Base-by-base conservation (phyloP, 2,113 vertebrate genomes). In the Orycteropus afer region DNA sequence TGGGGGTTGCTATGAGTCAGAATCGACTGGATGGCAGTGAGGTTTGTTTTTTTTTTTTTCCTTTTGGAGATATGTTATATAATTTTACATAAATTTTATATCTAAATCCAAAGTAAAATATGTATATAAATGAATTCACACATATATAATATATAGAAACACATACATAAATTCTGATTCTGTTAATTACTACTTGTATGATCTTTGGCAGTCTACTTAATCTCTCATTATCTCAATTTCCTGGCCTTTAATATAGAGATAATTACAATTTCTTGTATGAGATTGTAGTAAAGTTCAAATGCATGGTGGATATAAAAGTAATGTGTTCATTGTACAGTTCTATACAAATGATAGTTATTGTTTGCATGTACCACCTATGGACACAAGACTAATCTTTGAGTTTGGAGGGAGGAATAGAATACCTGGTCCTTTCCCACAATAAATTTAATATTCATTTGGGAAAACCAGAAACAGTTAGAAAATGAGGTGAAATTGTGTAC, bases 391-490 rank as follows among this genome's bases (percentile, higher is more conserved):
- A 86, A 13, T 25, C 42, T 84, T 63, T 76, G 82, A 74, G 7
- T 92, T 37, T 92, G 42, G 18, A 89, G 22, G 84, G 32, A 88
- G 25, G 61, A 93, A 67, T 65, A 32, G 7, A 89, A 90, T 78
- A 37, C 51, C 49, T 67, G 27, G 14, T 53, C 34, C 90, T 49
- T 63, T 92, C 25, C 42, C 74, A 86, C 45, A 86, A 69, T 55
- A 45, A 95, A 85, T 1, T 51, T 90, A 79, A 92, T 23, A 86
- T 17, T 45, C 32, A 77, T 76, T 77, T 91, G 49, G 42, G 81
- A 32, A 57, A 93, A 84, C 51, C 92, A 85, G 55, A 96, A 95
- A 86, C 93, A 90, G 88, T 90, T 86, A 93, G 71, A 85, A 95
- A 91, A 93, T 49, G 57, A 82, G 61, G 90, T 22, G 25, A 89